phyloP scores from a whole-genome alignment of 2,888 invertebrate species.

The Melanostoma scalare region DNA sequence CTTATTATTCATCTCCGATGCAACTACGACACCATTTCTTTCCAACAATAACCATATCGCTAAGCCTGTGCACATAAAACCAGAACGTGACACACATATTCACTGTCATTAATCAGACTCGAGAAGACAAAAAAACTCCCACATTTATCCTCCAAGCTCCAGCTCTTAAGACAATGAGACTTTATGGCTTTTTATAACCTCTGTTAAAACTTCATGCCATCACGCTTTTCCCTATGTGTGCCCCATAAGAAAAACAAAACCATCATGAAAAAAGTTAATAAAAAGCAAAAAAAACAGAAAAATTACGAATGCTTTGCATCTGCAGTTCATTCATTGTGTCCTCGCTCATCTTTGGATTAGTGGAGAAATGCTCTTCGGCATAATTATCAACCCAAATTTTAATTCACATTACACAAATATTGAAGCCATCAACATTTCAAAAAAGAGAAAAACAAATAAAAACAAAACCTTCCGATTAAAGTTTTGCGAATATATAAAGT shows the following conservation, averaged over 20 bases:
- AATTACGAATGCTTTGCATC: conserved; percentile 12
- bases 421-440: not conserved
- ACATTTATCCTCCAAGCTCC: conserved; percentile 21
- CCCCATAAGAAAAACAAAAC: not conserved
- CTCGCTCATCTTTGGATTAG: conserved; percentile 21
- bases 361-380: conserved; percentile 38
- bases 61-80: conserved; percentile 24
- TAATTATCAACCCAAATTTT: conserved; percentile 60
- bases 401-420: conserved; percentile 20
- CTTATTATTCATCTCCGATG: conserved; percentile 5
- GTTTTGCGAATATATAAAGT: conserved; percentile 45
- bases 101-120: conserved; percentile 49
- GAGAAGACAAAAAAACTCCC: conserved; percentile 9
- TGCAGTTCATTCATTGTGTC: conserved; percentile 1
- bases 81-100: conserved; percentile 62
- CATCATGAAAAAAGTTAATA: no score
- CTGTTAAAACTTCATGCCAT: conserved; percentile 12
- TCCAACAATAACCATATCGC: conserved; percentile 8
- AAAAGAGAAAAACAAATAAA: not conserved
- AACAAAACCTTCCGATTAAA: conserved; percentile 19
- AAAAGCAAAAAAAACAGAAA: not conserved
- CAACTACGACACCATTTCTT: conserved; percentile 8
- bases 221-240: not conserved
- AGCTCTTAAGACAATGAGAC: conserved; percentile 55
- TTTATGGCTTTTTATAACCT: conserved; percentile 69